phyloP scores from a whole-genome alignment of 2,113 vertebrate genomes.

The Cyanoderma ruficeps region DNA sequence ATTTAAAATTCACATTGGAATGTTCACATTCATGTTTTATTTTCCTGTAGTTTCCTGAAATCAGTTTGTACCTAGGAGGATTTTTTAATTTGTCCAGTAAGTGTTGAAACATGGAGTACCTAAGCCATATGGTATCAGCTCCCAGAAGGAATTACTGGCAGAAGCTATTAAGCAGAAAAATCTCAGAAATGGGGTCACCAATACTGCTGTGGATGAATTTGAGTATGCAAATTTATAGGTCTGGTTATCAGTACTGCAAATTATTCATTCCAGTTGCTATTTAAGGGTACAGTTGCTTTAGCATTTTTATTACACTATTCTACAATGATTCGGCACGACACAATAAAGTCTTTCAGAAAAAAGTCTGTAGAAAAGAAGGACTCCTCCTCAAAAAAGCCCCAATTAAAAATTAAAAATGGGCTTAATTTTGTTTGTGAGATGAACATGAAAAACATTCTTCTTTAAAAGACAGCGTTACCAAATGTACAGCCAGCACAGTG shows the following conservation, averaged over 20 bases:
- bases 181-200: not conserved
- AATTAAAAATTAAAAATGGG: not conserved
- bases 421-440: not conserved
- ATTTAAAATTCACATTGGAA: not conserved
- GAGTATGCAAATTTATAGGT: not conserved
- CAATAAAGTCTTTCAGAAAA: not conserved
- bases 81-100: not conserved
- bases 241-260: not conserved
- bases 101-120: not conserved
- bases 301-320: not conserved
- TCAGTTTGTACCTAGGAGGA: not conserved
- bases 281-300: not conserved
- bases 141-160: not conserved
- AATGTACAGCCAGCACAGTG: not conserved
- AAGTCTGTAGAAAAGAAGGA: not conserved
- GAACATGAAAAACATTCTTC: fast-evolving
- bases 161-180: not conserved
- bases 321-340: not conserved
- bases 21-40: not conserved
- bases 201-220: not conserved
- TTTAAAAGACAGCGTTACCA: not conserved
- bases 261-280: not conserved
- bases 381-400: fast-evolving
- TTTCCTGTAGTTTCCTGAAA: not conserved
- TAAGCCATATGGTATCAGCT: not conserved